Evolutionary conservation across 2,797 vertebrate genomes (phyloP), one percentile per base, ranked within the genome.

Genomic region (Gobio occitaniae): DNA sequence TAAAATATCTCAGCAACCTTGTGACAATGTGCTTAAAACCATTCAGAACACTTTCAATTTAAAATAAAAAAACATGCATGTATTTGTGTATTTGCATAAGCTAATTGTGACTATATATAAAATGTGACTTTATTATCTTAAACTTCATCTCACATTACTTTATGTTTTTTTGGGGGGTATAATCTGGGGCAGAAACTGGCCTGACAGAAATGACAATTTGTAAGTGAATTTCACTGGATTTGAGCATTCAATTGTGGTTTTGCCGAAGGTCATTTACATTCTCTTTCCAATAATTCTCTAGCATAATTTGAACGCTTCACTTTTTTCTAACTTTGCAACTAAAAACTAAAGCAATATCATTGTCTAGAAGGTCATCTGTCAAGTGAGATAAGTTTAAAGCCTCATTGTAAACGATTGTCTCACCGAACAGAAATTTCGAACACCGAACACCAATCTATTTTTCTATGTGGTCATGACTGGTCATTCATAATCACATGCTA

Each of bases 401-500:
- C 38, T 78, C 38, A 44, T 2, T 38, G 17, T 68, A 50, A 44
- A 69, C 56, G 19, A 65, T 29, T 76, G 56, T 75, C 36, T 76
- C 48, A 56, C 48, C 2, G 6, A 29, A 25, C 21, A 77, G 72
- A 78, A 77, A 76, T 66, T 41, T 66, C 41, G 74, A 19, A 50
- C 32, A 32, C 32, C 32, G 32, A 32, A 32, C 32, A 32, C 56
- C 54, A 77, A n/a, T 54, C 4, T 8, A 15, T 17, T 63, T 72
- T 79, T 72, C 19, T 8, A 25, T 84, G 44, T 79, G 66, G 41
- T 59, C 74, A 69, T 21, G n/a, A 32, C 50, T 59, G 36, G 36
- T 47, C 68, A 79, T 80, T 80, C 65, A 65, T 79, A 79, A 84
- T 79, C 83, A 84, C 54, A 79, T 41, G 21, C 68, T 78, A 17